Percentiles rank a stretch among this genome's conserved stretches.
phyloP scores from a whole-genome alignment of 2,888 invertebrate species.

The Patella depressa region DNA sequence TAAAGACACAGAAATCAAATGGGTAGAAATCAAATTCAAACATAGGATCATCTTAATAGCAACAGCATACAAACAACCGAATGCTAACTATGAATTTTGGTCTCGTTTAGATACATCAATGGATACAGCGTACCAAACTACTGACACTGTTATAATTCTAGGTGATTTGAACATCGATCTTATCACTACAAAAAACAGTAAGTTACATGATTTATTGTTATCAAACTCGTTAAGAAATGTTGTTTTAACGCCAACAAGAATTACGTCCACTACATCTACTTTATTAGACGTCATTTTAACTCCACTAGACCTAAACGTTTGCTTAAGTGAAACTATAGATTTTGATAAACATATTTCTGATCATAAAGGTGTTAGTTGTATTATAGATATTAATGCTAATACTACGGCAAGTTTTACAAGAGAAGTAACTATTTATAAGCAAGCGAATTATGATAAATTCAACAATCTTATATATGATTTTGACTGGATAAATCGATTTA shows the following conservation, averaged over 20 bases:
- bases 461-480: background rate
- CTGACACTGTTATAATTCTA: background rate
- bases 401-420: background rate
- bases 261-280: background rate
- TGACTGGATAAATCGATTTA: background rate
- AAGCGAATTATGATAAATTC: background rate
- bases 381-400: no score
- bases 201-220: background rate
- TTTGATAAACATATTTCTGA: background rate
- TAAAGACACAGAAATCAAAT: background rate
- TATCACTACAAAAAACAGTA: background rate
- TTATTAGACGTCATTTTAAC: background rate
- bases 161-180: background rate
- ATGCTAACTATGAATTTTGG: background rate
- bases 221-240: background rate
- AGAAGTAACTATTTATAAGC: background rate
- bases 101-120: background rate
- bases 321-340: background rate
- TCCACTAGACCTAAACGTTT: background rate
- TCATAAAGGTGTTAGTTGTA: background rate
- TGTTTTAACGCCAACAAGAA: background rate
- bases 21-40: background rate
- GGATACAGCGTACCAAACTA: background rate
- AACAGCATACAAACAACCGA: background rate
- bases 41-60: background rate